Base-by-base conservation (phyloP, 1,140 invertebrate genomes). In the Drosophila prosaltans region DNA sequence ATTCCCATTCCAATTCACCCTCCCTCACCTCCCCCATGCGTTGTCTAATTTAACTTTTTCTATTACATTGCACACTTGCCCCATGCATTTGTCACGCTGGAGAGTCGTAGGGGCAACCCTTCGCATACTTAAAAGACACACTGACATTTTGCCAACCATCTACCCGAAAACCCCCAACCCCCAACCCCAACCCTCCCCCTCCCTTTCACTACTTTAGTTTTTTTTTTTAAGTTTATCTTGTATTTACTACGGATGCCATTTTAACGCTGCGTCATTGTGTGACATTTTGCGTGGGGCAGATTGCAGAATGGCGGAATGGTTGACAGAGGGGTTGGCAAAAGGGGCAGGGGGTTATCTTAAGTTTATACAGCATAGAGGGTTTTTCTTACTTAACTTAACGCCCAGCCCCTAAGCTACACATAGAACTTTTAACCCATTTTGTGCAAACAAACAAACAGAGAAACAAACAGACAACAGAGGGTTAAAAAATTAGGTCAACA, bases 41-140 rank as follows among this genome's bases (percentile, higher is more conserved):
- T 86, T 16, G 16, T 30, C 73, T 88, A 88, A 86, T 86, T 86
- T 88, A 88, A 86, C 80, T 86, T 86, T 86, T 86, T 86, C 83
- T 86, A 86, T 86, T 86, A 88, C 67, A 86, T 83, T 80, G 80
- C 83, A 82, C 83, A 82, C 59, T 72, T 75, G 65, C 54, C 69
- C 65, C 45, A 58, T 71, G 75, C 79, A 86, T 86, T 86, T 88
- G 82, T 88, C 83, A 86, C 58, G 41, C 51, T 61, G 66, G 64
- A 76, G 72, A 75, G 26, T 16, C n/a, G 8, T 32, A 16, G 51
- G 16, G 5, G 41, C 11, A 45, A 64, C 72, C 71, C 68, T 69
- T 54, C 45, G 74, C 59, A 86, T 88, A 76, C 83, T 86, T 88
- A 69, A 80, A 80, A 64, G 83, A 77, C 70, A 77, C 70, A 74